phyloP scores from a whole-genome alignment of 2,797 vertebrate species.

The Sardinella longiceps region DNA sequence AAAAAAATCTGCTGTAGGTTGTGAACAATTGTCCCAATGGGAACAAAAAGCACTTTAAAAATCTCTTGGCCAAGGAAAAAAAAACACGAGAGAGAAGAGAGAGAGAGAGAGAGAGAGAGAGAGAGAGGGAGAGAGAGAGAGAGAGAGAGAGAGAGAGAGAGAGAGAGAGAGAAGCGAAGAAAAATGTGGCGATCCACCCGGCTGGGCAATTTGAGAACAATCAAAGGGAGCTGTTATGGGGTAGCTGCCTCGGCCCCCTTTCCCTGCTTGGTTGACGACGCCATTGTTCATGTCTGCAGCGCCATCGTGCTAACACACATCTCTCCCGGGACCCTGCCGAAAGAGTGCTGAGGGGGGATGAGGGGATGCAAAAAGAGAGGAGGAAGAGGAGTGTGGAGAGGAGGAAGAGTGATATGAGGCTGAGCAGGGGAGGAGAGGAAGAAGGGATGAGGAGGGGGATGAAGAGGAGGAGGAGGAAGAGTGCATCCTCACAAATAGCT shows the following conservation, averaged over 20 bases:
- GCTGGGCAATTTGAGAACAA: slow-evolving; percentile 73
- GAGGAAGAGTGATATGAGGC: background rate
- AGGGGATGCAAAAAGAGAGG: background rate
- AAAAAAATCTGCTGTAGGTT: slow-evolving; percentile 55
- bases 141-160: no score
- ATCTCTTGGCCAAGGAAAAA: slow-evolving; percentile 55
- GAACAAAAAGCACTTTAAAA: slow-evolving; percentile 68
- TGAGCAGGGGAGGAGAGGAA: background rate
- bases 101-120: background rate
- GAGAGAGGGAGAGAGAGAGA: no score
- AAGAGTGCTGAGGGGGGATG: background rate
- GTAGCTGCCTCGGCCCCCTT: background rate
- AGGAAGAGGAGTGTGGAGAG: background rate
- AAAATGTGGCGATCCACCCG: slow-evolving; percentile 64
- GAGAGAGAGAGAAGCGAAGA: slow-evolving; percentile 8
- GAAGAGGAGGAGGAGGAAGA: background rate
- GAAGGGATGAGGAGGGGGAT: background rate
- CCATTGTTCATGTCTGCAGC: slow-evolving; percentile 67
- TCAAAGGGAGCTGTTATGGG: slow-evolving; percentile 67
- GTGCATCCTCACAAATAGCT: slow-evolving; percentile 17
- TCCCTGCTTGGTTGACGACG: slow-evolving; percentile 39
- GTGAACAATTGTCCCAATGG: slow-evolving; percentile 59
- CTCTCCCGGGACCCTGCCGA: slow-evolving; percentile 32
- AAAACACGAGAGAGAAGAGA: background rate
- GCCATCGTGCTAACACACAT: slow-evolving; percentile 53